Conservation (phyloP, 2,113 vertebrate genomes). For the Salvelinus fontinalis region DNA sequence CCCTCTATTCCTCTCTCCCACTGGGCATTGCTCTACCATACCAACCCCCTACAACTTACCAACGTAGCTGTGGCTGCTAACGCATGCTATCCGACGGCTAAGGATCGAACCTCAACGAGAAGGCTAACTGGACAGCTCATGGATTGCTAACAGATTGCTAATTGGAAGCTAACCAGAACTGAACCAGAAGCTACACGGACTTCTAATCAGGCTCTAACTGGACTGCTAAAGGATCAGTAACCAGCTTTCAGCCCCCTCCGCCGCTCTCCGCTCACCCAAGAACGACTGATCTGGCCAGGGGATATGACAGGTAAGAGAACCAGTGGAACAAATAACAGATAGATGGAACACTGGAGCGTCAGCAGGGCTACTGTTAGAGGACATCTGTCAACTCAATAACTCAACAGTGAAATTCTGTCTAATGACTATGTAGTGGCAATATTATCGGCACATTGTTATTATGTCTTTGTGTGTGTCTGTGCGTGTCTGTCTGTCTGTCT, state of each 20-base stretch:
- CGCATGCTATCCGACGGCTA: conserved; percentile 25
- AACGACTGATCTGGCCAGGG: conserved; percentile 33
- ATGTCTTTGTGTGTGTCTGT: neutral
- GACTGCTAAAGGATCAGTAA: conserved; percentile 13
- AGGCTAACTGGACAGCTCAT: neutral
- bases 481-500: neutral
- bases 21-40: neutral
- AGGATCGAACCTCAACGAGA: neutral
- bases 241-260: conserved; percentile 14
- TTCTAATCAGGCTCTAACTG: conserved; percentile 15
- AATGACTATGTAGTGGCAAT: neutral
- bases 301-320: conserved; percentile 73
- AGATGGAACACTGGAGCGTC: neutral
- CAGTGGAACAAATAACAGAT: neutral
- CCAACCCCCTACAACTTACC: conserved; percentile 21
- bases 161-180: conserved; percentile 16
- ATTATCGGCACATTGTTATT: conserved; percentile 41
- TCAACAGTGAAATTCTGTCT: neutral
- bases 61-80: conserved; percentile 25
- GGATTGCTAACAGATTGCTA: neutral
- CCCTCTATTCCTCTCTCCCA: neutral
- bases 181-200: conserved; percentile 49
- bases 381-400: conserved; percentile 32
- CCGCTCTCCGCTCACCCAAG: conserved; percentile 21
- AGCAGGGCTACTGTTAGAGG: conserved; percentile 13